Conservation (phyloP, 2,888 invertebrate species). For the Heliconius ethilla region DNA sequence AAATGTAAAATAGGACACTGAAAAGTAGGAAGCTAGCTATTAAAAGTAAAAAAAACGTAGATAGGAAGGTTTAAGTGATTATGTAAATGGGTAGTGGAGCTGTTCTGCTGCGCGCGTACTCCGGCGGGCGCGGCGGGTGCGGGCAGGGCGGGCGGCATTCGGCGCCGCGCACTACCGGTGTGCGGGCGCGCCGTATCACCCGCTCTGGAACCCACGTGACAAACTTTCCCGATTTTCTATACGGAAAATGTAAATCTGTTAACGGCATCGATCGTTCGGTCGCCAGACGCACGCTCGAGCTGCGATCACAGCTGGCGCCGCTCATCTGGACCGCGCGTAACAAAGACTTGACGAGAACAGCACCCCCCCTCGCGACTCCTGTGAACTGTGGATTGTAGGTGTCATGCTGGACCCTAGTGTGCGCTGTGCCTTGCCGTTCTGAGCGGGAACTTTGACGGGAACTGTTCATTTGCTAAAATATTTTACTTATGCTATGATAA, state of each 20-base stretch:
- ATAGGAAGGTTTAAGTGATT: constrained; percentile 58
- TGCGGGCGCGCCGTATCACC: constrained; percentile 79
- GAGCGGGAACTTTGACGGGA: constrained; percentile 56
- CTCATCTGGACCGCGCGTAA: constrained; percentile 69
- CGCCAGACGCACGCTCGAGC: constrained; percentile 72
- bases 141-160: constrained; percentile 78
- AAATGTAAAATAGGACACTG: constrained; percentile 2
- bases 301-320: constrained; percentile 77
- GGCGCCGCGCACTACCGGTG: constrained; percentile 78
- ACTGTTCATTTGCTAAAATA: constrained; percentile 62
- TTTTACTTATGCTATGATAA: constrained; percentile 60
- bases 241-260: constrained; percentile 81
- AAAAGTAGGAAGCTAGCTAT: constrained; percentile 13
- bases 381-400: constrained; percentile 58
- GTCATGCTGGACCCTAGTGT: constrained; percentile 68
- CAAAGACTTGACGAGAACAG: constrained; percentile 67
- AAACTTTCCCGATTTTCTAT: constrained; percentile 80
- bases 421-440: constrained; percentile 75
- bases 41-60: constrained; percentile 28
- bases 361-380: constrained; percentile 57
- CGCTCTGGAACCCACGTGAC: constrained; percentile 70
- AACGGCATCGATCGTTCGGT: constrained; percentile 77
- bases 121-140: constrained; percentile 52
- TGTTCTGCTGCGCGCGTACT: constrained; percentile 49
- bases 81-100: constrained; percentile 58